Evolutionary conservation across 2,113 vertebrate species (phyloP), one percentile per base, ranked within the genome.

Genomic region (Cyphomyrus discorhynchus): DNA sequence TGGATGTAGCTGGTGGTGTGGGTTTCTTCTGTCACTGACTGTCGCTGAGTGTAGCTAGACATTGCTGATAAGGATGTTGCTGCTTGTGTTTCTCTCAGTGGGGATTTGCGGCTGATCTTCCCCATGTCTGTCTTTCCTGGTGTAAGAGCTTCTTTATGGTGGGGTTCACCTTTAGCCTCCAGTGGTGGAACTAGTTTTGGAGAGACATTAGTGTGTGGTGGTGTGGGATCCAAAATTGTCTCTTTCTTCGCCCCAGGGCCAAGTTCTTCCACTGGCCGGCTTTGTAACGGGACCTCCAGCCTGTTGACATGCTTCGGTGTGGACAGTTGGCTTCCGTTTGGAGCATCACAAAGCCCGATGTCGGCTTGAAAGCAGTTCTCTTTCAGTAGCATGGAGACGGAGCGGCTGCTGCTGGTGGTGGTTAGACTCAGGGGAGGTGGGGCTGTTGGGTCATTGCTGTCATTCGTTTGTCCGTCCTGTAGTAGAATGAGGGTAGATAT

Each of bases 281-380:
- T 94, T 90, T 95, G 96, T 66, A 96, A 92, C 7, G 96, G 96
- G 42, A 96, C 94, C 91, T 96, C 94, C 27, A 96, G 85, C 82
- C 90, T 94, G 88, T 96, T 96, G 11, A 96, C 93, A 90, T 96
- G 96, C 88, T 95, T 96, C 62, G 15, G 88, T 13, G 92, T 91
- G 86, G 89, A 86, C 56, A 86, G 91, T 90, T 89, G 92, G 50
- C 39, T 91, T 88, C 90, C 91, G 88, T 90, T 93, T 46, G 93
- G 90, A 62, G 89, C 88, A 10, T 95, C 94, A 50, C 94, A 93
- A 11, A 96, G 91, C 89, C 96, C 96, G 86, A 96, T 96, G 66
- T 96, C 96, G 89, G 96, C 96, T 87, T 96, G 96, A 92, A 95
- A 96, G 49, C 95, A 96, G 92, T 96, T 96, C 88, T 96, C 96